Base-by-base conservation (phyloP, 2,113 vertebrate genomes). In the Rhinopomastus cyanomelas region DNA sequence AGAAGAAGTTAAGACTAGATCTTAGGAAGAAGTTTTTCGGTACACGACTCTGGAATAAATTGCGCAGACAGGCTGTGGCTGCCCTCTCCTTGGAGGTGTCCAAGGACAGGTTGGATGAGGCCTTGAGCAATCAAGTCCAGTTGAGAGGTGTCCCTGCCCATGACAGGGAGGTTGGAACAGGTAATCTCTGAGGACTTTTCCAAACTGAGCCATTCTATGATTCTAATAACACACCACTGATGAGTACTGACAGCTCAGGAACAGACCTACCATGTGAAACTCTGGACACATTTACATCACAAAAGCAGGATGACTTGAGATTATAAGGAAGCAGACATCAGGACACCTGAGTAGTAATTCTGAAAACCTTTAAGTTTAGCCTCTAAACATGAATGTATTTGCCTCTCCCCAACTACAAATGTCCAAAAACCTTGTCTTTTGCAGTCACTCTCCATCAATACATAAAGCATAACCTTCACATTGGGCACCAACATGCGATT, bases 321-420 rank as follows among this genome's bases (percentile, higher is more conserved):
- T 53, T 73, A 30, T 34, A 34, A 86, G 32, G 25, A 81, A 56
- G 12, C 19, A 74, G 7, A 52, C 30, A 13, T n/a, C 65, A 71
- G 22, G 16, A 6, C 13, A 65, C 52, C 21, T 27, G 16, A 81
- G 18, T 4, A 75, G 22, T 52, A 85, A 12, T 39, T 80, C 68
- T 37, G 26, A 78, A 87, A 86, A 46, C 6, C 66, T 29, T 49
- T 36, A 59, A 7, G 25, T 76, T 64, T 87, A 29, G 6, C 16
- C 67, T 19, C 48, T 52, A 85, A 82, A 72, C 26, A 53, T 0
- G 2, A 68, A 65, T 16, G n/a, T 86, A 5, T 56, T 51, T 85
- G 9, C 29, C 57, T 64, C 2, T 0, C 18, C 29, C 36, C 68
- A 12, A 14, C n/a, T 59, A 59, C 4, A 64, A 46, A 11, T 2